These are phyloP conservation scores for Sinhomidia bicolor DNA, from an alignment of 2,888 invertebrate species.

Conservation along the genomic window DNA sequence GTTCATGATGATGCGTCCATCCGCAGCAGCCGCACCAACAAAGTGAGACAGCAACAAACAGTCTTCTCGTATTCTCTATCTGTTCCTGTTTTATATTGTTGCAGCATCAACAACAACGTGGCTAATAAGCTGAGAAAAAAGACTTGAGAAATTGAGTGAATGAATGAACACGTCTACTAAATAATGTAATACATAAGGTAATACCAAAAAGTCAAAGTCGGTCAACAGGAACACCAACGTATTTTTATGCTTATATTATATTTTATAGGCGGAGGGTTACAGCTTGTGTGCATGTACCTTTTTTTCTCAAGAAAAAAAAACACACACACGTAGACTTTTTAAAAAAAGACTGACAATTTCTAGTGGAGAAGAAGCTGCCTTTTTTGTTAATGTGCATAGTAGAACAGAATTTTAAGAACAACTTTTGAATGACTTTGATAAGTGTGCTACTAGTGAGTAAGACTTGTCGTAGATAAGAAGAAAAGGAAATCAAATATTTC, in stretches of 20 bases:
- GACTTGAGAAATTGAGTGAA: conserved; percentile 33
- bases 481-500: conserved; percentile 62
- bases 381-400: background rate
- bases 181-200: conserved; percentile 45
- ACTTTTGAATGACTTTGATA: conserved; percentile 32
- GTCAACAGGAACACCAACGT: conserved; percentile 77
- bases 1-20: conserved; percentile 49
- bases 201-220: conserved; percentile 75
- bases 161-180: conserved; percentile 53
- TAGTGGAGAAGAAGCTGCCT: conserved; percentile 1
- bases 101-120: background rate
- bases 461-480: background rate
- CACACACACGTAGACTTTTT: background rate
- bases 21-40: conserved; percentile 35
- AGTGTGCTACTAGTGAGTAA: conserved; percentile 15
- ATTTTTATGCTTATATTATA: conserved; percentile 56
- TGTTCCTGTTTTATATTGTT: background rate
- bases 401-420: conserved; percentile 18
- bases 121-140: background rate
- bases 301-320: conserved; percentile 52
- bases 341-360: conserved; percentile 38
- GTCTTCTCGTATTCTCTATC: too few species aligned
- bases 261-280: conserved; percentile 49
- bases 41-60: background rate
- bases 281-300: conserved; percentile 12